Evolutionary conservation across 2,888 invertebrate species (phyloP).

Genomic region (Aspidiotus rigidus): DNA sequence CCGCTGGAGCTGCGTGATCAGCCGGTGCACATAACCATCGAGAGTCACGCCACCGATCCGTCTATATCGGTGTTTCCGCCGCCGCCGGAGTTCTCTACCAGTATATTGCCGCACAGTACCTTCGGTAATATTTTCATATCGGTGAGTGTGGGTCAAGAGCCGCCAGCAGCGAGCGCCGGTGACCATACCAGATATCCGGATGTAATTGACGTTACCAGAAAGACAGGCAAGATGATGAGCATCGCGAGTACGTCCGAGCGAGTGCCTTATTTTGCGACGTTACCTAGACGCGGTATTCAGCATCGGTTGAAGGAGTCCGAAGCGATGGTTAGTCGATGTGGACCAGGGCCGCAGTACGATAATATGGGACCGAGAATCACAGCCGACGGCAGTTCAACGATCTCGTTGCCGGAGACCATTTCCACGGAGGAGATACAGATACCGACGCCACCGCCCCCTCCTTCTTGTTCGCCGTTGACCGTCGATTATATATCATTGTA

Average conservation of each 20-base stretch:
- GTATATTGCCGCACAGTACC: conserved; percentile 43
- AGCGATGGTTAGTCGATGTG: conserved; percentile 20
- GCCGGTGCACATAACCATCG: conserved; percentile 48
- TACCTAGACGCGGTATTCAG: conserved; percentile 44
- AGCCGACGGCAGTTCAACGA: conserved; percentile 76
- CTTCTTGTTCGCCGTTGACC: conserved; percentile 43
- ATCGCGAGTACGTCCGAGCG: conserved; percentile 41
- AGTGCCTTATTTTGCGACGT: conserved; percentile 44
- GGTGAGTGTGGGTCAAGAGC: conserved; percentile 65
- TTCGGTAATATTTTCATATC: conserved; percentile 77
- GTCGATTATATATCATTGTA: conserved; percentile 32
- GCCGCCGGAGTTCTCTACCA: conserved; percentile 52
- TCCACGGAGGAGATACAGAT: conserved; percentile 41
- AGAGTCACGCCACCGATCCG: conserved; percentile 43
- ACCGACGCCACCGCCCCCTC: conserved; percentile 52
- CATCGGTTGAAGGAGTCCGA: conserved; percentile 45
- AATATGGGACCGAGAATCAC: conserved; percentile 85
- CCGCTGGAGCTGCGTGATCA: conserved; percentile 43
- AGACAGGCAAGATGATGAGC: conserved; percentile 37
- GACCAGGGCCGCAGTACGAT: conserved; percentile 59
- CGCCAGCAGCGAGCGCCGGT: conserved; percentile 45
- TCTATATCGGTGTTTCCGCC: conserved; percentile 45
- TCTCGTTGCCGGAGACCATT: conserved; percentile 62
- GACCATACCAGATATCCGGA: conserved; percentile 21
- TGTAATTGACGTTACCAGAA: conserved; percentile 37